These are phyloP conservation scores for Melanostoma mellinum DNA, from an alignment of 2,888 invertebrate species.

Conservation along the genomic window DNA sequence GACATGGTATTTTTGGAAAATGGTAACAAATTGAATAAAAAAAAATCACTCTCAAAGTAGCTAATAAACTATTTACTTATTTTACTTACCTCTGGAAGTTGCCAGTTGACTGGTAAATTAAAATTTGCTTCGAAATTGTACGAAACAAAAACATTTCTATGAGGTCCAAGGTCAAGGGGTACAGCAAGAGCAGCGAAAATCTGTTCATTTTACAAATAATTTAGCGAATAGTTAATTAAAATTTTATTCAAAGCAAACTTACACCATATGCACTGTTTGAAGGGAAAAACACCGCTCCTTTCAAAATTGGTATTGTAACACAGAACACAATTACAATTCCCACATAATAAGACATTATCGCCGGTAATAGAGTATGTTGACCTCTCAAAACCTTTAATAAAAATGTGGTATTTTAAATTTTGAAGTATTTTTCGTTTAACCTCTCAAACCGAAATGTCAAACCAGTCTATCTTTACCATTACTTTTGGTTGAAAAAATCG, in stretches of 20 bases:
- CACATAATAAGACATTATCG: conserved; percentile 16
- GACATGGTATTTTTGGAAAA: too few species aligned
- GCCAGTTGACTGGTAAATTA: conserved; percentile 84
- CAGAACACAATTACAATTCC: conserved; percentile 7
- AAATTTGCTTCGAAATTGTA: conserved; percentile 90
- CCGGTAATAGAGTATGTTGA: too few species aligned
- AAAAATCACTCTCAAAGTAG: too few species aligned
- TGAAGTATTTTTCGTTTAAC: neutral
- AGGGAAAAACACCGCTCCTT: conserved; percentile 76
- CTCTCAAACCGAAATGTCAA: too few species aligned
- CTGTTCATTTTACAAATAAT: conserved; percentile 79
- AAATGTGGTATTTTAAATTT: neutral
- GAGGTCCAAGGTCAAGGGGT: conserved; percentile 86
- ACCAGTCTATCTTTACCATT: too few species aligned
- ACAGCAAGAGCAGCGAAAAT: conserved; percentile 88
- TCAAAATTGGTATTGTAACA: neutral
- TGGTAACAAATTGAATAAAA: too few species aligned
- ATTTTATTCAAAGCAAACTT: conserved; percentile 73
- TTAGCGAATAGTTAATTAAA: too few species aligned
- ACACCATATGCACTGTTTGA: conserved; percentile 80
- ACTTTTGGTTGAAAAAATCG: too few species aligned
- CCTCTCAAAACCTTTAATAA: neutral
- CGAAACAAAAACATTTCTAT: conserved; percentile 88
- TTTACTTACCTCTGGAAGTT: conserved; percentile 73
- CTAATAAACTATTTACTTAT: too few species aligned